Evolutionary conservation across 2,113 vertebrate species (phyloP), one percentile per base, ranked within the genome.

Genomic region (Murina feae): DNA sequence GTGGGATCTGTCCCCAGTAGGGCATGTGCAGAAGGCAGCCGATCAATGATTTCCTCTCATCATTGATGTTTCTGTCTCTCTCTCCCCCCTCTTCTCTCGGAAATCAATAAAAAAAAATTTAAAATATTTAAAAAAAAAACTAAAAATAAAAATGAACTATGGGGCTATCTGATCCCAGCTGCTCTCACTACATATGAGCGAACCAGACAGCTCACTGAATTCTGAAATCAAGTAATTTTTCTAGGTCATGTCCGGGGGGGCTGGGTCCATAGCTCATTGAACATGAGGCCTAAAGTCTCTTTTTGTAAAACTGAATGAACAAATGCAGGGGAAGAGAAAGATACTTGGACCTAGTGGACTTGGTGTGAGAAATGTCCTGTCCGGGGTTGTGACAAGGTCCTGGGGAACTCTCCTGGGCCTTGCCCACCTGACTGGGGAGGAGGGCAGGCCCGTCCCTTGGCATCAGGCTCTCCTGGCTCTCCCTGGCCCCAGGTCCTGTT

Each of bases 191-290:
- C 14, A n/a, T 35, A 0, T 72, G 60, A 90, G 66, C 25, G 1
- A 90, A 72, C 47, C 25, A 11, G 83, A n/a, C 21, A 79, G 91
- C 42, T 83, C 35, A 60, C 49, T 44, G 63, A 58, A 23, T 6
- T 94, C 69, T 86, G 44, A 90, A 83, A 49, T 76, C n/a, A 86
- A 58, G 79, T 20, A 71, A 55, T 51, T 82, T 87, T 85, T 95
- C 51, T 63, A 82, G 44, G 37, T 68, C 12, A 3, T 66, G 68
- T 89, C 60, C 25, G 49, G 30, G 66, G n/a, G 65, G 74, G 4
- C 79, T 90, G 58, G n/a, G 68, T 72, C 10, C 71, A 84, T 75
- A 85, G 71, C 47, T 69, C n/a, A 37, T 4, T 90, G 81, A 79
- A 69, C 42, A 60, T 35, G 28, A 86, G 37, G 32, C 71, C 79